Evolutionary conservation across 1,140 invertebrate genomes (phyloP), one percentile per base, ranked within the genome.

Genomic region (Zaprionus kolodkinae): DNA sequence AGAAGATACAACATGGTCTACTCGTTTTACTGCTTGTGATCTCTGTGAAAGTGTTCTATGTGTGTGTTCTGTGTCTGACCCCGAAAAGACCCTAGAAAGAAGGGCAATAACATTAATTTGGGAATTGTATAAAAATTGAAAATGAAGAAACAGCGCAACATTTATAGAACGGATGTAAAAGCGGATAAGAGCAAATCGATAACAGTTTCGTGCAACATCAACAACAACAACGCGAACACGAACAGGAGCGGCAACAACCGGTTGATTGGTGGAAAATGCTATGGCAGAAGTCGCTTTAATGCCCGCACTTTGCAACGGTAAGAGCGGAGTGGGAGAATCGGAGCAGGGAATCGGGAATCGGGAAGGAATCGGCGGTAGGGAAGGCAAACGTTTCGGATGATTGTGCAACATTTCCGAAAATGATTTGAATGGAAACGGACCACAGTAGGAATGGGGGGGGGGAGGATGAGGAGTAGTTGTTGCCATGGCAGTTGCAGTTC

Each of bases 261-360:
- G 3, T 50, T 64, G 30, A 63, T 71, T 17, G 45, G 21, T 25
- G 67, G 38, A 56, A 72, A 61, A 13, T 56, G 35, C 27, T 43
- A 43, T 55, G 11, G 45, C 33, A 60, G 52, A 15, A n/a, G n/a
- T n/a, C 21, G 72, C 5, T 62, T 56, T 25, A 68, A 72, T 63
- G 66, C 62, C 4, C 48, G 30, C 21, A 43, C 27, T 54, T 54
- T 70, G 27, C 71, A 78, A 71, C 69, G 85, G 85, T 89, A 61
- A 88, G 79, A 6, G 15, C 2, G 36, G 27, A 54, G 21, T 2
- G 1, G 27, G 27, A 30, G 50, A 25, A 25, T 12, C 11, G 25
- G 25, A n/a, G n/a, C n/a, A 6, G 1, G 27, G 27, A 30, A 0
- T 30, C 27, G 25, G 25, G 50, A 25, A 25, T 12, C 11, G 25